phyloP scores from a whole-genome alignment of 2,797 vertebrate genomes.

The Champsocephalus esox region DNA sequence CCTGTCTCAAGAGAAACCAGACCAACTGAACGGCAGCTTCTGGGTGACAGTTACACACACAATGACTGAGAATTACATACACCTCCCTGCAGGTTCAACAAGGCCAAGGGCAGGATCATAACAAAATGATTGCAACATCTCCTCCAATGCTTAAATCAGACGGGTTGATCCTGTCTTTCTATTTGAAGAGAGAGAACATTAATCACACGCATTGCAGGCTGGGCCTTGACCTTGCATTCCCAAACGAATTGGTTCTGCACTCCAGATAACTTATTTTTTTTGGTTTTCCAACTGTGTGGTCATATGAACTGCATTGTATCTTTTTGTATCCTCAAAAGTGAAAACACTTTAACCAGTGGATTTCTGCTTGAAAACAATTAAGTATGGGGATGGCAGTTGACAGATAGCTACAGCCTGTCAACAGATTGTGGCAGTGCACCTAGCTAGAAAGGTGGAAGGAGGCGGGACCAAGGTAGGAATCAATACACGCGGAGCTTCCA shows the following conservation, averaged over 20 bases:
- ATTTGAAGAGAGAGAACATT: background rate
- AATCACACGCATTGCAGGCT: background rate
- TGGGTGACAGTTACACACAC: slow-evolving; percentile 6
- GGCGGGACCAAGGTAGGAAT: slow-evolving; percentile 7
- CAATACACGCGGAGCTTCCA: background rate
- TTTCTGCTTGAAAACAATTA: background rate
- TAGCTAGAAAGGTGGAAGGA: background rate
- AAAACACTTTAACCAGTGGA: background rate
- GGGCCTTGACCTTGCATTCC: slow-evolving; percentile 4
- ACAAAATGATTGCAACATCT: slow-evolving; percentile 8
- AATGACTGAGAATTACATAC: background rate
- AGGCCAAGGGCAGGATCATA: background rate
- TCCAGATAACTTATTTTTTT: background rate
- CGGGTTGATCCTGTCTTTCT: background rate
- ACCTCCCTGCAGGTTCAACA: slow-evolving; percentile 17
- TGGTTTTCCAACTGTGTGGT: background rate
- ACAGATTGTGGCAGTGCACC: background rate
- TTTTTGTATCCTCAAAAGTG: background rate
- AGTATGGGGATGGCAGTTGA: background rate
- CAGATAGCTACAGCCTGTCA: background rate
- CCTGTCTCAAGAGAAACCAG: slow-evolving; percentile 55
- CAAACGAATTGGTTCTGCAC: background rate
- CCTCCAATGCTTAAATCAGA: background rate
- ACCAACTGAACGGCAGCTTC: background rate
- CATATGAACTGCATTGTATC: background rate